Conservation (phyloP, 2,797 vertebrate species). For the Hoplostethus mediterraneus region DNA sequence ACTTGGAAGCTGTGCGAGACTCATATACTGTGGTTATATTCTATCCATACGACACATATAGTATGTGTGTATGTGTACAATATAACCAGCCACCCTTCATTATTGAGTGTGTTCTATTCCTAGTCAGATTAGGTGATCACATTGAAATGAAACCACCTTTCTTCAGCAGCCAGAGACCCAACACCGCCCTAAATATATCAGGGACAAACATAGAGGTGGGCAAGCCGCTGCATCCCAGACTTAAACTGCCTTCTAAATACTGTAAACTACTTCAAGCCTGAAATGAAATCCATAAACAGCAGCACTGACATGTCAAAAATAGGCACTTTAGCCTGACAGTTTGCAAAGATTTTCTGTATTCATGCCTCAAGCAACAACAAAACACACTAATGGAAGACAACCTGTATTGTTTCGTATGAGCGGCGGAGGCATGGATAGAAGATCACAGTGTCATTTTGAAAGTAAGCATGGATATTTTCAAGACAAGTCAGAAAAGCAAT, state of each 20-base stretch:
- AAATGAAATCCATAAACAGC: slow-evolving; percentile 53
- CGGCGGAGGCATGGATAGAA: slow-evolving; percentile 38
- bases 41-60: no score
- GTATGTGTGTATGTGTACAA: no score
- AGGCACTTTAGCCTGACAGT: slow-evolving; percentile 37
- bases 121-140: slow-evolving; percentile 49
- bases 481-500: slow-evolving; percentile 43
- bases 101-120: slow-evolving; percentile 32
- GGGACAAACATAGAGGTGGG: slow-evolving; percentile 72
- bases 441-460: slow-evolving; percentile 56
- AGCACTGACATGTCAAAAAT: slow-evolving; percentile 50
- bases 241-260: slow-evolving; percentile 64
- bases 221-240: slow-evolving; percentile 34
- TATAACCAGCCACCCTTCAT: slow-evolving; percentile 6
- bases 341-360: slow-evolving; percentile 41
- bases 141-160: slow-evolving; percentile 71
- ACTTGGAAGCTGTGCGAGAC: neutral
- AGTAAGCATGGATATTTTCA: slow-evolving; percentile 43
- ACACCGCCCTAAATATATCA: slow-evolving; percentile 81
- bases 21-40: no score
- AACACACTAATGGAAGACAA: slow-evolving; percentile 25
- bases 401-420: slow-evolving; percentile 46
- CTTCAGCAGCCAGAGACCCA: slow-evolving; percentile 64
- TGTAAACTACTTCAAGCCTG: slow-evolving; percentile 53
- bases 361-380: slow-evolving; percentile 44